Conservation (phyloP, 2,888 invertebrate genomes). For the Seira musarum region DNA sequence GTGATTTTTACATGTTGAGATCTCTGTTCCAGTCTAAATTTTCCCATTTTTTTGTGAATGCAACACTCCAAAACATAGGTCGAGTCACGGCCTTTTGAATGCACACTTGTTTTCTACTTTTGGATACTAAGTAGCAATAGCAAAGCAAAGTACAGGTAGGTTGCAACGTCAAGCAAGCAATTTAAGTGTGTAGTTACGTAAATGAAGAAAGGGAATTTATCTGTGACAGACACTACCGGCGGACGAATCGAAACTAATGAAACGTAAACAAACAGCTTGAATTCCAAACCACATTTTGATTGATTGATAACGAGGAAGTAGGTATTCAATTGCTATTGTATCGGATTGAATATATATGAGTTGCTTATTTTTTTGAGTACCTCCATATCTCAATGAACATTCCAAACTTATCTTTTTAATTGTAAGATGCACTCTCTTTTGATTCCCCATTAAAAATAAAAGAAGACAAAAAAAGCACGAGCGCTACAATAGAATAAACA, state of each 20-base stretch:
- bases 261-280: not conserved
- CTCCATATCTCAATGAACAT: constrained; percentile 22
- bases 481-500: not conserved
- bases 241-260: not conserved
- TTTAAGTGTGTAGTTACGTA: not conserved
- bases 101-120: not conserved
- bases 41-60: not conserved
- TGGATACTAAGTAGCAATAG: no score
- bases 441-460: not conserved
- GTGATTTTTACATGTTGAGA: no score
- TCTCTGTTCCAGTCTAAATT: no score
- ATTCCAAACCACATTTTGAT: constrained; percentile 12
- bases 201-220: constrained; percentile 6
- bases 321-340: not conserved
- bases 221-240: constrained; percentile 1
- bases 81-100: not conserved
- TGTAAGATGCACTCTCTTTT: constrained; percentile 19
- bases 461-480: not conserved
- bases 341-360: not conserved
- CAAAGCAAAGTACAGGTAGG: not conserved
- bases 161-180: not conserved
- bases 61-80: no score
- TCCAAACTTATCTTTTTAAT: constrained; percentile 32
- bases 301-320: constrained; percentile 19
- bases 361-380: not conserved